These are phyloP conservation scores for Sabatieria punctata DNA, from an alignment of 2,888 invertebrate species.

Conservation along the genomic window DNA sequence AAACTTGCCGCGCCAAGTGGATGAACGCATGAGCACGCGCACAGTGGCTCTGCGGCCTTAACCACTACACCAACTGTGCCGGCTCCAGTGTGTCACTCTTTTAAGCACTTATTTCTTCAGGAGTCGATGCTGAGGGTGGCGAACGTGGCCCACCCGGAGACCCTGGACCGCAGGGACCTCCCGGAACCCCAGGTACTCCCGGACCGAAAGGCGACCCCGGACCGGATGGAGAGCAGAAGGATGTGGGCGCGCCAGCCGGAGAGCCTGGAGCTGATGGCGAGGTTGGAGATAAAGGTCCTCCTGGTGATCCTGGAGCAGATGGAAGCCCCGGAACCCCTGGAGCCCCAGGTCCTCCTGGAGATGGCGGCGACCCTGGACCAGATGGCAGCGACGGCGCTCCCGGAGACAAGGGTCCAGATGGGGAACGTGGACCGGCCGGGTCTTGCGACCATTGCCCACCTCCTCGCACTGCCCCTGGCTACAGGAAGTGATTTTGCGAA, in stretches of 20 bases:
- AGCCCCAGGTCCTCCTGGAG: background rate
- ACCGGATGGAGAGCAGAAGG: no score
- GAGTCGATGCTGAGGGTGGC: no score
- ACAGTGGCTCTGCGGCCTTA: no score
- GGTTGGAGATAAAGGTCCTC: no score
- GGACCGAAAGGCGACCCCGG: background rate
- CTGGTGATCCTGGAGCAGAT: background rate
- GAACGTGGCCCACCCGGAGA: background rate
- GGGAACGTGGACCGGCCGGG: slow-evolving; percentile 11
- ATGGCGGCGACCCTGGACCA: background rate
- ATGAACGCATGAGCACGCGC: no score
- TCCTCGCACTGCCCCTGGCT: slow-evolving; percentile 22
- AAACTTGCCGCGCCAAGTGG: no score
- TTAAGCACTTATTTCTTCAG: no score
- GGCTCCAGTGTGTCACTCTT: no score
- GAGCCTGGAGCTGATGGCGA: no score
- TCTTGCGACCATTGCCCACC: slow-evolving; percentile 23
- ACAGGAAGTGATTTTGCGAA: slow-evolving; percentile 14
- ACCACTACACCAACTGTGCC: no score
- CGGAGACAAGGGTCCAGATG: slow-evolving; percentile 7
- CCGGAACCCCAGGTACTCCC: background rate
- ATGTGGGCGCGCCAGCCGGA: no score
- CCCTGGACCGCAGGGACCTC: slow-evolving; percentile 1
- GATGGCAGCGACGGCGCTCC: slow-evolving; percentile 3
- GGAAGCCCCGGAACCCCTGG: background rate